Base-by-base conservation (phyloP, 1,140 invertebrate genomes). In the Scaptomyza hsui region DNA sequence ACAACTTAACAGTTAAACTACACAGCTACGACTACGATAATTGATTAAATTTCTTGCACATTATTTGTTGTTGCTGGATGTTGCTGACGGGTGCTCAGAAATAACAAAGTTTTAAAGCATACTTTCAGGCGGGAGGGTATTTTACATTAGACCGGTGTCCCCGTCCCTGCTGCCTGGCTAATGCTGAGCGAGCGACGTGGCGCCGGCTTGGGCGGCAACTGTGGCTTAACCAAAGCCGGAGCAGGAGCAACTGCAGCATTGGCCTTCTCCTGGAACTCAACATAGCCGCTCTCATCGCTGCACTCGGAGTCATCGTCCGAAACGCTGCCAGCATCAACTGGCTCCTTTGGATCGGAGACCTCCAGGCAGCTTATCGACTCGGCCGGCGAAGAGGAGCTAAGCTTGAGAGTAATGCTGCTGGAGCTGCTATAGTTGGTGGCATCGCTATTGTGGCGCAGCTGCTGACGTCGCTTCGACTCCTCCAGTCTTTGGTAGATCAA, bases 281-380 rank as follows among this genome's bases (percentile, higher is more conserved):
- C 93, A 77, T 93, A 93, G 24, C 93, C 93, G 60, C 92, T 93
- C 68, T 93, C 93, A 72, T 94, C 93, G 77, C 93, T 93, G 72
- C 78, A 82, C 52, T 91, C 90, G 0, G 89, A 91, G 53, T 77
- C 89, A 0, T 89, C 88, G 21, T 71, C 82, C 29, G 75, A 63
- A 12, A 73, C 39, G 19, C 13, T 49, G 32, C 39, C 51, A 15
- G 56, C 21, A 19, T 76, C 41, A 16, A 16, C 45, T 19, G 49
- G 65, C 52, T 75, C 53, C 7, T 78, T 79, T 7, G 32, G 6
- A 18, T 52, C 44, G n/a, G 55, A 37, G 9, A 65, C 62, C 24
- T 76, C 73, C 4, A 77, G 60, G 39, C 68, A 68, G 42, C 59
- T 72, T 10, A 72, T 6, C 1, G 75, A 81, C 1, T 65, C 51